phyloP scores from a whole-genome alignment of 2,888 invertebrate species.

The Habrosyne pyritoides region DNA sequence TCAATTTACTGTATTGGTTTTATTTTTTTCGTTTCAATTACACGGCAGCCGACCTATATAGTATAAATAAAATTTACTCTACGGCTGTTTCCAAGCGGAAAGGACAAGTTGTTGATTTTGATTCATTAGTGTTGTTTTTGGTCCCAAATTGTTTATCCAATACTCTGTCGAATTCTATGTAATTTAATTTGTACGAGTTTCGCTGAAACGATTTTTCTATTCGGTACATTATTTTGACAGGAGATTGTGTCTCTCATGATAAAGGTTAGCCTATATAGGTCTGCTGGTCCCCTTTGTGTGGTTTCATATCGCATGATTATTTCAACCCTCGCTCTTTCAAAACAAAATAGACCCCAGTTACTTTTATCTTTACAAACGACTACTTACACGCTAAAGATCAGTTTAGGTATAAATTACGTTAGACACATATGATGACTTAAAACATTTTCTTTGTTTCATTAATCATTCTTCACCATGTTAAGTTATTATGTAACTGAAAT shows the following conservation, averaged over 20 bases:
- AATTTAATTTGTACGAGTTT: neutral
- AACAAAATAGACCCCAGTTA: constrained; percentile 28
- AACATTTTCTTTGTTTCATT: too few species aligned
- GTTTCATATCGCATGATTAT: constrained; percentile 27
- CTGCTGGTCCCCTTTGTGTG: constrained; percentile 20
- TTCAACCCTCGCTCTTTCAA: constrained; percentile 26
- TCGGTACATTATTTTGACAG: neutral
- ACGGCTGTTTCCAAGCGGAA: constrained; percentile 27
- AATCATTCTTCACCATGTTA: too few species aligned
- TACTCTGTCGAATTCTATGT: neutral
- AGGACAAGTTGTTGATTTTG: constrained; percentile 32
- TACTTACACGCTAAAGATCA: constrained; percentile 14
- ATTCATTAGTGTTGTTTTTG: constrained; percentile 23
- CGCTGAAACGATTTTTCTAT: constrained; percentile 8
- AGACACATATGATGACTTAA: too few species aligned
- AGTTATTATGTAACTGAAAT: too few species aligned
- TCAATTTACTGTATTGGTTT: too few species aligned
- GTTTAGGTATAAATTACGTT: neutral
- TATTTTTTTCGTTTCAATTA: constrained; percentile 43
- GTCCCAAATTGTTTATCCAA: constrained; percentile 8
- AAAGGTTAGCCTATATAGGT: constrained; percentile 6
- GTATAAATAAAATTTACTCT: constrained; percentile 34
- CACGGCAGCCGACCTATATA: constrained; percentile 37
- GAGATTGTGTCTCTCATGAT: constrained; percentile 3
- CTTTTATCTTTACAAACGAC: constrained; percentile 25